Conservation (phyloP, 1,140 invertebrate genomes). For the Sesamia nonagrioides region DNA sequence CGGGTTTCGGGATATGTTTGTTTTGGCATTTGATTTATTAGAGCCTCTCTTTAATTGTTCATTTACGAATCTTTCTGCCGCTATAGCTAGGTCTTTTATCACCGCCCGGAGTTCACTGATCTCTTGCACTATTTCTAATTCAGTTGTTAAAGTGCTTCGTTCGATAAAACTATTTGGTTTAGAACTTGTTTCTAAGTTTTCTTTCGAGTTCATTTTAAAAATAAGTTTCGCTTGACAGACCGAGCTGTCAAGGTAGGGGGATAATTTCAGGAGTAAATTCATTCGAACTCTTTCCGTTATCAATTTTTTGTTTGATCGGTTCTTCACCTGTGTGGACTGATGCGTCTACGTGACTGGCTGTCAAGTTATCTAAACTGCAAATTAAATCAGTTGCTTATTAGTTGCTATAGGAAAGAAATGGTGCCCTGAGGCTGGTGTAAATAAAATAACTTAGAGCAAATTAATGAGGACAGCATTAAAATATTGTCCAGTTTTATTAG, state of each 20-base stretch:
- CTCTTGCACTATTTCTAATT: constrained; percentile 65
- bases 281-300: constrained; percentile 27
- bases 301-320: constrained; percentile 19
- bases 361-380: too few species aligned
- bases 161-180: constrained; percentile 37
- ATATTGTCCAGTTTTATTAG: too few species aligned
- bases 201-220: constrained; percentile 52
- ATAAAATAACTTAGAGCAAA: too few species aligned
- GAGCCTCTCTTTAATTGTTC: constrained; percentile 54
- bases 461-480: too few species aligned
- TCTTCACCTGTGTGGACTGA: constrained; percentile 2
- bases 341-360: too few species aligned
- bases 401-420: too few species aligned
- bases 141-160: constrained; percentile 37
- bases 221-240: constrained; percentile 68
- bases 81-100: constrained; percentile 66
- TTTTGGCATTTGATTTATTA: constrained; percentile 33
- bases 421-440: too few species aligned
- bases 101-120: constrained; percentile 68
- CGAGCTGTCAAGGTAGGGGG: constrained; percentile 69
- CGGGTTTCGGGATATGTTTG: neutral
- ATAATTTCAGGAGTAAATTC: constrained; percentile 63
- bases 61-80: constrained; percentile 66
- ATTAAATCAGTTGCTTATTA: too few species aligned
- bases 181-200: constrained; percentile 35